Percentiles rank a stretch among this genome's conserved stretches.
Conservation (phyloP, 2,888 invertebrate species). For the Lacanobia oleracea region DNA sequence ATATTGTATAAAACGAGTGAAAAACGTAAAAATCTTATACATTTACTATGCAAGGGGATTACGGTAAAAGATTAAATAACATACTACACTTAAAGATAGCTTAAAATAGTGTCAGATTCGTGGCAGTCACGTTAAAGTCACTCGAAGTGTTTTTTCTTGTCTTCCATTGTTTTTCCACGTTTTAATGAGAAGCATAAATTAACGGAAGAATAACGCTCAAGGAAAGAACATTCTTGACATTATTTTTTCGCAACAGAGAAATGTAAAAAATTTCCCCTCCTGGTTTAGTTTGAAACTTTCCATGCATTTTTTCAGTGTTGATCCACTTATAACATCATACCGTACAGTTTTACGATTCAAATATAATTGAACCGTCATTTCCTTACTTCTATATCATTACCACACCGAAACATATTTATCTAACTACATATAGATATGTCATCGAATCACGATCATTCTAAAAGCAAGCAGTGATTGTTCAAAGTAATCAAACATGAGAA, state of each 20-base stretch:
- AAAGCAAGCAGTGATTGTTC: conserved; percentile 82
- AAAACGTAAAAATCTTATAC: conserved; percentile 89
- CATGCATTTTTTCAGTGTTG: conserved; percentile 47
- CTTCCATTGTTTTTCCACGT: conserved; percentile 55
- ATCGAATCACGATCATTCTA: conserved; percentile 88
- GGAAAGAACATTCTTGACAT: conserved; percentile 53
- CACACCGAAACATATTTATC: conserved; percentile 86
- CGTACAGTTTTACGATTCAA: conserved; percentile 62
- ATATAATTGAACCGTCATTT: conserved; percentile 70
- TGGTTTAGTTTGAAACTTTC: conserved; percentile 30
- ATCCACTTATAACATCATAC: conserved; percentile 48
- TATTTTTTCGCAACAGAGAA: conserved; percentile 42
- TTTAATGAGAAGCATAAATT: conserved; percentile 64
- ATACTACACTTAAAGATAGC: conserved; percentile 89
- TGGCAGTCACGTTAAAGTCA: conserved; percentile 68
- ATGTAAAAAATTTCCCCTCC: conserved; percentile 39
- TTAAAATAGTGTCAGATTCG: conserved; percentile 84
- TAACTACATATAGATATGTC: conserved; percentile 90
- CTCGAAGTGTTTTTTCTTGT: conserved; percentile 44
- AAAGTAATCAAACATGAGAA: conserved; percentile 48
- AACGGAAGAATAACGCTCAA: conserved; percentile 44
- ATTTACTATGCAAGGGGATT: conserved; percentile 86
- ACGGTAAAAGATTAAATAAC: conserved; percentile 87
- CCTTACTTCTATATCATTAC: conserved; percentile 73
- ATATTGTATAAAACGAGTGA: conserved; percentile 91